phyloP scores from a whole-genome alignment of 1,140 invertebrate species.

The Drusus annulatus region DNA sequence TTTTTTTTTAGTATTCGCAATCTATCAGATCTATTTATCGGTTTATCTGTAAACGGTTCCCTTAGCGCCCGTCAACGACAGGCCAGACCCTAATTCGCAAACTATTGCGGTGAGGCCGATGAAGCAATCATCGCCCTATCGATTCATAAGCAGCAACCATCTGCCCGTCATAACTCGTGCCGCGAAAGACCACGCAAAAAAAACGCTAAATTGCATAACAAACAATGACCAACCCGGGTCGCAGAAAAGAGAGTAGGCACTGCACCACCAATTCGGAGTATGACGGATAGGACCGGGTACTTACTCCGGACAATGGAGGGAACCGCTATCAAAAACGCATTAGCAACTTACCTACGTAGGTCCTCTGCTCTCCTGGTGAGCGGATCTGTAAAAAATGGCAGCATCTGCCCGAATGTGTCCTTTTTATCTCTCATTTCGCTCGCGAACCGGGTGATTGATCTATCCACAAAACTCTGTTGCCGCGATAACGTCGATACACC shows the following conservation, averaged over 20 bases:
- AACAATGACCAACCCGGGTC: slow-evolving; percentile 31
- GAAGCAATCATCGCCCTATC: slow-evolving; percentile 47
- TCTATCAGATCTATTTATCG: no score
- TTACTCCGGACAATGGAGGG: slow-evolving; percentile 2
- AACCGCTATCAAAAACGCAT: slow-evolving; percentile 45
- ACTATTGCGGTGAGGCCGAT: slow-evolving; percentile 32
- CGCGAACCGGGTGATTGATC: slow-evolving; percentile 35
- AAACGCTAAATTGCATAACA: slow-evolving; percentile 24
- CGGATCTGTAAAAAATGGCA: slow-evolving; percentile 6
- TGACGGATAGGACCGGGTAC: background rate
- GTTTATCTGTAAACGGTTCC: background rate
- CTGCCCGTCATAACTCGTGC: slow-evolving; percentile 36
- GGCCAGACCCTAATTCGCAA: slow-evolving; percentile 18
- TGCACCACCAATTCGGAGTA: no score
- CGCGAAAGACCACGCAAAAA: slow-evolving; percentile 12
- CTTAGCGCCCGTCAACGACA: slow-evolving; percentile 10
- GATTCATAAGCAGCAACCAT: slow-evolving; percentile 12
- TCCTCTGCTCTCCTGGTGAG: background rate
- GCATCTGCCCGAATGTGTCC: slow-evolving; percentile 37
- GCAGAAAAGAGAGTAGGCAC: background rate
- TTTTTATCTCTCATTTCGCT: slow-evolving; percentile 28
- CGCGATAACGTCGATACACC: background rate
- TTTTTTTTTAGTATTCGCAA: no score
- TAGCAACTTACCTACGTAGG: background rate
- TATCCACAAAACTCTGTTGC: background rate